A percentile compares a stretch with the other conserved stretches of the same genome.
Conservation (phyloP, 2,113 vertebrate species). For the Alethe castanea region DNA sequence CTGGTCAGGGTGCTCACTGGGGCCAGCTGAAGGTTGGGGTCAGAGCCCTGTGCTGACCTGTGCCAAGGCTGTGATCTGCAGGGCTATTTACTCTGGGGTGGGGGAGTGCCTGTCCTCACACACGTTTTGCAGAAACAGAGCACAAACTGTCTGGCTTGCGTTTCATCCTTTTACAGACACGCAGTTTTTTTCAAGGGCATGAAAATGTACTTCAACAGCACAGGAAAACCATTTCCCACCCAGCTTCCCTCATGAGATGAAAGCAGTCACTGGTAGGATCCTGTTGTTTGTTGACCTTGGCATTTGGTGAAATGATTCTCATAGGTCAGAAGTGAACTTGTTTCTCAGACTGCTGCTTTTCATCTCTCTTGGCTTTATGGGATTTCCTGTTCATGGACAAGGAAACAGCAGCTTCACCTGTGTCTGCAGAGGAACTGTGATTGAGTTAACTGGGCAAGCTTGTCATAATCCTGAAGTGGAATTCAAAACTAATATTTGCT, state of each 20-base stretch:
- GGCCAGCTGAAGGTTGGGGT: background rate
- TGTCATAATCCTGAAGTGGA: background rate
- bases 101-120: accelerated
- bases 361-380: slow-evolving; percentile 25
- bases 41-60: background rate
- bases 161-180: background rate
- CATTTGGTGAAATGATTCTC: slow-evolving; percentile 4
- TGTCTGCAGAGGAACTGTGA: background rate
- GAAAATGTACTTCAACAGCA: background rate
- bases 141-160: background rate
- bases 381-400: slow-evolving; percentile 35
- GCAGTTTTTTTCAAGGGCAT: background rate
- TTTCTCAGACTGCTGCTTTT: slow-evolving; percentile 46
- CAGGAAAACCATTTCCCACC: slow-evolving; percentile 44
- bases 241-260: slow-evolving; percentile 35
- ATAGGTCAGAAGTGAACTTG: slow-evolving; percentile 10
- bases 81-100: background rate
- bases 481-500: background rate
- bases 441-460: background rate
- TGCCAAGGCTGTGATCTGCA: background rate
- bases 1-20: accelerated
- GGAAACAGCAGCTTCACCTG: slow-evolving; percentile 18
- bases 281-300: slow-evolving; percentile 50
- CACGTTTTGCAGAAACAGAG: background rate
- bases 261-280: slow-evolving; percentile 35